phyloP scores from a whole-genome alignment of 2,797 vertebrate genomes.

The Anabacerthia variegaticeps region DNA sequence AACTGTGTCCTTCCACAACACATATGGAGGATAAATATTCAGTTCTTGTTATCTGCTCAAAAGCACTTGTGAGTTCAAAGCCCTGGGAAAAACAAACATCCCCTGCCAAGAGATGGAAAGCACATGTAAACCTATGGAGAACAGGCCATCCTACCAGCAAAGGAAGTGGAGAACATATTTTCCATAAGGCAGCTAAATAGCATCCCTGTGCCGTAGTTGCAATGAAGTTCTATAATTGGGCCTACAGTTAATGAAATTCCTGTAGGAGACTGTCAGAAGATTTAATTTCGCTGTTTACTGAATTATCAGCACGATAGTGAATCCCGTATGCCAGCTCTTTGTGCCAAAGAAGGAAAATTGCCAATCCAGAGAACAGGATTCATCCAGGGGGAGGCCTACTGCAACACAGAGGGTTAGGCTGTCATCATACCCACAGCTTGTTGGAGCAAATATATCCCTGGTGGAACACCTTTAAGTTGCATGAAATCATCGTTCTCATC shows the following conservation, averaged over 20 bases:
- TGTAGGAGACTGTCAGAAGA: conserved; percentile 35
- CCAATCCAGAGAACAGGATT: not conserved
- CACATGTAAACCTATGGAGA: not conserved
- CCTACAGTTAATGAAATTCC: conserved; percentile 37
- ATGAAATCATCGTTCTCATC: not conserved
- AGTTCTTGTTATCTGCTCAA: not conserved
- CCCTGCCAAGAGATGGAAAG: not conserved
- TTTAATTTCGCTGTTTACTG: conserved; percentile 54
- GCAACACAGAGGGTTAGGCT: not conserved
- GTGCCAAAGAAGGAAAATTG: conserved; percentile 32
- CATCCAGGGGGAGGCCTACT: not conserved
- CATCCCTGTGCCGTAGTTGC: not conserved
- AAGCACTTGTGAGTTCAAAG: not conserved
- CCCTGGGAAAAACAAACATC: not conserved
- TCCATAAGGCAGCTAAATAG: not conserved
- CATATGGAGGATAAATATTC: not conserved
- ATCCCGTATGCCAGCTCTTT: not conserved
- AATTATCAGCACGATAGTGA: conserved; percentile 1
- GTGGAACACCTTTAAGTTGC: not conserved
- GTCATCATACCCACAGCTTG: not conserved
- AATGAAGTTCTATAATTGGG: conserved; percentile 19
- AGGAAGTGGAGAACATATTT: not conserved
- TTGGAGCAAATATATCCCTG: not conserved
- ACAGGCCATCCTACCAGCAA: not conserved
- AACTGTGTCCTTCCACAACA: not conserved